phyloP scores from a whole-genome alignment of 1,140 invertebrate genomes.

The Scaptodrosophila lebanonensis region DNA sequence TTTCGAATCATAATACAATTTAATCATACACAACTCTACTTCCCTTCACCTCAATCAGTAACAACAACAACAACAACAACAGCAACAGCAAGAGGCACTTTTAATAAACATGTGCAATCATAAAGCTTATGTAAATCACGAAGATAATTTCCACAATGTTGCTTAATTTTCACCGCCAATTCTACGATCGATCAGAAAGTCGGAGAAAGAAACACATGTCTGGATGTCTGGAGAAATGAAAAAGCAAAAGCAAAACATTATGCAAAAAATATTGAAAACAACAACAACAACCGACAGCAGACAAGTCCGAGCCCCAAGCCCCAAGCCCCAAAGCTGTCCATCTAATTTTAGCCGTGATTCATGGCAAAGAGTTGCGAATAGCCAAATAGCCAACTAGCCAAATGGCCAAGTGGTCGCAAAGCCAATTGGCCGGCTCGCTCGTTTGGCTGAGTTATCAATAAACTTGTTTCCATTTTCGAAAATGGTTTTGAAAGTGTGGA shows the following conservation, averaged over 20 bases:
- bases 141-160: conserved; percentile 44
- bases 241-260: conserved; percentile 34
- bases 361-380: conserved; percentile 38
- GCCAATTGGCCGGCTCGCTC: not conserved
- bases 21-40: conserved; percentile 38
- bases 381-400: conserved; percentile 33
- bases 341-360: conserved; percentile 72
- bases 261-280: conserved; percentile 38
- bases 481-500: conserved; percentile 39
- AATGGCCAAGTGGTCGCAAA: conserved; percentile 22
- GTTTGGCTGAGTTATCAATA: conserved; percentile 8
- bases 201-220: conserved; percentile 10
- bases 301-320: not conserved
- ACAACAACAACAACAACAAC: conserved; percentile 18
- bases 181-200: conserved; percentile 35
- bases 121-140: conserved; percentile 53
- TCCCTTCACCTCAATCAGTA: conserved; percentile 57
- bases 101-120: conserved; percentile 28
- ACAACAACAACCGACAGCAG: conserved; percentile 3
- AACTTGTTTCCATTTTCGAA: conserved; percentile 14
- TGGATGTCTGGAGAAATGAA: no score
- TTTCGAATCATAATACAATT: conserved; percentile 46
- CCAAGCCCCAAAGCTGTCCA: conserved; percentile 1
- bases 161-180: conserved; percentile 57
- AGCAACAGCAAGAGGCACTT: conserved; percentile 17